A percentile compares a stretch with the other conserved stretches of the same genome.
phyloP scores from a whole-genome alignment of 2,797 vertebrate genomes.

The Hyperoplus lanceolatus region DNA sequence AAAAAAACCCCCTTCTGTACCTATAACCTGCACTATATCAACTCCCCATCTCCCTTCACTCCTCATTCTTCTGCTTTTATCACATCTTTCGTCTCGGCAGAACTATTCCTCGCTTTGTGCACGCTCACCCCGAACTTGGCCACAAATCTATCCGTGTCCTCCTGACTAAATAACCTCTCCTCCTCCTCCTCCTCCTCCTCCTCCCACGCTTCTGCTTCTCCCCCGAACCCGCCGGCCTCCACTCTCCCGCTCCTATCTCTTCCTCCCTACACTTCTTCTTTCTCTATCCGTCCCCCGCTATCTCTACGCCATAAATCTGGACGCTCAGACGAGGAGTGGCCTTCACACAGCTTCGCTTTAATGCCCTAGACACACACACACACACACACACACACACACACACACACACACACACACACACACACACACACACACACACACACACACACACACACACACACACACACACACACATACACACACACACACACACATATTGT shows the following conservation, averaged over 20 bases:
- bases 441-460: conserved; percentile 35
- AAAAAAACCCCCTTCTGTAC: conserved; percentile 33
- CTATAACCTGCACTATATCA: conserved; percentile 65
- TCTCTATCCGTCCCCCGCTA: conserved; percentile 57
- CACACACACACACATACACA: conserved; percentile 13
- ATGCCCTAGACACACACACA: conserved; percentile 52
- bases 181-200: conserved; percentile 11
- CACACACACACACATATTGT: conserved; percentile 35
- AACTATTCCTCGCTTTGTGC: conserved; percentile 54
- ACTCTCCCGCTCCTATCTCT: conserved; percentile 67
- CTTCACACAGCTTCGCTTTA: conserved; percentile 74
- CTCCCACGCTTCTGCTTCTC: conserved; percentile 69
- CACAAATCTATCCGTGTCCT: conserved; percentile 75
- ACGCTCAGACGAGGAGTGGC: conserved; percentile 70
- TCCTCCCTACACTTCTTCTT: conserved; percentile 70
- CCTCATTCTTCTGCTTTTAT: conserved; percentile 48
- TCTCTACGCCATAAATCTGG: conserved; percentile 82
- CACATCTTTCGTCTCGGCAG: conserved; percentile 46
- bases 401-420: conserved; percentile 11
- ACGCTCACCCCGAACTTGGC: conserved; percentile 73
- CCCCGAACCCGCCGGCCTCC: conserved; percentile 59
- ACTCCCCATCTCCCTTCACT: conserved; percentile 56
- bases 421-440: conserved; percentile 19
- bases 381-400: conserved; percentile 27
- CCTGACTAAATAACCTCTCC: conserved; percentile 69